Base-by-base conservation (phyloP, 2,888 invertebrate species). In the Tipula unca region DNA sequence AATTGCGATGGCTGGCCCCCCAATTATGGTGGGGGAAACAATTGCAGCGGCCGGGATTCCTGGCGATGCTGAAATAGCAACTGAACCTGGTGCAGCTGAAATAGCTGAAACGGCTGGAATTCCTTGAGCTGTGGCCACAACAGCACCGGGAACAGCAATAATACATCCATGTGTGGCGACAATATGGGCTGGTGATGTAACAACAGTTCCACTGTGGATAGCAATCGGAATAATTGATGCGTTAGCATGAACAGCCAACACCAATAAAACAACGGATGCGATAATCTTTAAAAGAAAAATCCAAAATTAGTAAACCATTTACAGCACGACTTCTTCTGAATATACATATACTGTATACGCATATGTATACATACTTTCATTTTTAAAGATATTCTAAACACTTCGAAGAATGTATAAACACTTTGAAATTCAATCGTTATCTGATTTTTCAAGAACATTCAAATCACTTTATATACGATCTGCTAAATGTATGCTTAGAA, bases 1-100 rank as follows among this genome's bases (percentile, higher is more conserved):
- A 39, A 85, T 39, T 29, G 91, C 88, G 89, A 91, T 89, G 8
- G 39, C 39, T 14, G 25, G 85, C 48, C 32, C 17, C 14, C 14
- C 83, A 83, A 83, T 83, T 32, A 10, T 25, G 10, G 85, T 25
- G 5, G 85, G 85, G 5, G 39, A 3, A 42, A 42, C 14, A 42
- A 85, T 39, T 8, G 85, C 3, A 39, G 36, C 25, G 20, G 25
- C 29, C 29, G 29, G 29, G 25, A 39, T 29, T 20, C 20, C 36
- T 5, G 85, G 85, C 10, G 85, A 36, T 20, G 39, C 85, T 29
- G 85, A 29, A 39, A 39, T 39, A 5, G 29, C 39, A 25, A 85
- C n/a, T 10, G 39, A 29, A n/a, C 85, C 83, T n/a, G 83, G 83
- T 17, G 83, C 29, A 1, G 83, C 83, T 32, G 83, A 83, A 83